Evolutionary conservation across 2,888 invertebrate species (phyloP).

Genomic region (Sarcophaga caerulescens): DNA sequence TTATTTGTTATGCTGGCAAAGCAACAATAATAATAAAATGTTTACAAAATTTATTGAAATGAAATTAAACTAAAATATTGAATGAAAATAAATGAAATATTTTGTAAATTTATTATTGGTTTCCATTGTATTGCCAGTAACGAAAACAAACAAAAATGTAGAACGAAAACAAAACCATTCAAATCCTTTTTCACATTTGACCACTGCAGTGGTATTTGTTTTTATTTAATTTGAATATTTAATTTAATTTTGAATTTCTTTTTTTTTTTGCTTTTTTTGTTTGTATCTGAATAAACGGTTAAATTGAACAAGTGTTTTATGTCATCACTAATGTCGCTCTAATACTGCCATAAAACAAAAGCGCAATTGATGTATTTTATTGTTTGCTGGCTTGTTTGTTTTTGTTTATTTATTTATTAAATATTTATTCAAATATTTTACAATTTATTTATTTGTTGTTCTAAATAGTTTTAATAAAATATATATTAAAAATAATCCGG

Average conservation of each 20-base stretch:
- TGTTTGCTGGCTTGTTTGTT: too few species aligned
- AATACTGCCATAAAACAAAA: slow-evolving; percentile 9
- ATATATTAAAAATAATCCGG: too few species aligned
- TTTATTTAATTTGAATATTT: slow-evolving; percentile 32
- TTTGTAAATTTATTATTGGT: neutral
- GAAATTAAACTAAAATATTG: neutral
- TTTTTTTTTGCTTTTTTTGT: neutral
- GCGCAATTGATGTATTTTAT: neutral
- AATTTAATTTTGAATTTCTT: neutral
- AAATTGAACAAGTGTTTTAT: slow-evolving; percentile 12
- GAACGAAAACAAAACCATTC: neutral
- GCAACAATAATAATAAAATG: neutral
- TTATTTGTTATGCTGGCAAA: neutral
- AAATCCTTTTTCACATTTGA: neutral
- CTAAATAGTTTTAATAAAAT: too few species aligned
- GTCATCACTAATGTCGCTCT: slow-evolving; percentile 24
- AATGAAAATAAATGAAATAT: neutral
- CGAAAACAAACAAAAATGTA: neutral
- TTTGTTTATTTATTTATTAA: neutral
- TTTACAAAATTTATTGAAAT: too few species aligned
- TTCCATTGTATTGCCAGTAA: neutral
- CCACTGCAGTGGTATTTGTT: slow-evolving; percentile 5
- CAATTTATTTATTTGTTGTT: neutral
- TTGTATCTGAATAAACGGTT: neutral
- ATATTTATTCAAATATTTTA: slow-evolving; percentile 8